Evolutionary conservation across 2,797 vertebrate genomes (phyloP), one percentile per base, ranked within the genome.

Genomic region (Echeneis naucrates): DNA sequence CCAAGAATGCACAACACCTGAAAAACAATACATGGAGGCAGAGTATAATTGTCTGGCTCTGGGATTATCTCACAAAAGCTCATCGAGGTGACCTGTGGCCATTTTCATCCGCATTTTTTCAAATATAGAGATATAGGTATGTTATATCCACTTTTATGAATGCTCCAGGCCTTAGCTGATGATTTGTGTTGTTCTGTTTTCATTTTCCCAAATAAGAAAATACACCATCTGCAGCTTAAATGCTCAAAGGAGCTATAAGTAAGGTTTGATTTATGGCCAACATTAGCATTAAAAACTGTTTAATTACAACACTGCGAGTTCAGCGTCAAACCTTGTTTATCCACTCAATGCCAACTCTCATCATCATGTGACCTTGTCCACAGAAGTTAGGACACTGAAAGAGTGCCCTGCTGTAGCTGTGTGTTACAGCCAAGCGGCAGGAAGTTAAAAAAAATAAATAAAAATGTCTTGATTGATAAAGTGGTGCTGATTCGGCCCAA

Each of bases 1-100:
- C 69, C 58, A 66, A 69, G 45, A 84, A 62, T 68, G 56, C 65
- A 72, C n/a, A n/a, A n/a, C n/a, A n/a, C n/a, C n/a, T n/a, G n/a
- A n/a, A n/a, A n/a, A n/a, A n/a, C n/a, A n/a, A n/a, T n/a, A n/a
- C n/a, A n/a, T n/a, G n/a, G n/a, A n/a, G n/a, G 47, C 51, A 47
- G 23, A 4, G 24, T 53, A 51, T 78, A 73, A 63, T 72, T 63
- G 32, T 71, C 68, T 66, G 47, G 35, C 57, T 19, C 45, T 16
- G 35, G 26, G 37, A 71, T 72, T 48, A 68, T 72, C 45, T 30
- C 62, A 51, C n/a, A 64, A 2, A 37, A 53, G 52, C 57, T 63
- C 62, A 75, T 62, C 12, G 10, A 10, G 12, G 17, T 53, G 47
- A 72, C 78, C 51, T 75, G 27, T 4, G 8, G 17, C 35, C 1